Evolutionary conservation across 2,888 invertebrate genomes (phyloP), one percentile per base, ranked within the genome.

Genomic region (Chrysotoxum bicinctum): DNA sequence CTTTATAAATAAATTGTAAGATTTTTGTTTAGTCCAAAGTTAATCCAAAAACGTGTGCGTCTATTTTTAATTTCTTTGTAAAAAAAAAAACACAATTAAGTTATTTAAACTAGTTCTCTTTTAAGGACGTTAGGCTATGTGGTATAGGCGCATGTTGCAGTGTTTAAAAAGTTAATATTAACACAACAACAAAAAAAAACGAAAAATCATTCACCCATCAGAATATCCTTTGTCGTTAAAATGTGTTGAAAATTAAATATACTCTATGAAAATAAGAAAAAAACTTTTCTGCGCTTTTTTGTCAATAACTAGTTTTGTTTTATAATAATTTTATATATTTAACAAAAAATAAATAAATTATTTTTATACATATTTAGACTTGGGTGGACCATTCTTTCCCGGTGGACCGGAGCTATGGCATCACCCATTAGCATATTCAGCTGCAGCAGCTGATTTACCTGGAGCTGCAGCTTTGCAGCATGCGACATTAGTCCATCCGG

Each of bases 371-470:
- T 16, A 86, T 88, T 93, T 95, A 97, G 98, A 98, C 94, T 94
- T 98, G 94, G 97, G 97, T 91, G 96, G 97, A 90, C 98, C 98
- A 90, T 98, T 98, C 95, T 98, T 98, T 95, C 97, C 98, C 89
- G 96, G 96, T 84, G 97, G 96, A 89, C 97, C 97, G 84, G 98
- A 98, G 93, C 94, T 98, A 92, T 98, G 98, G 98, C 96, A 96
- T 91, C 97, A 97, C 93, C 97, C 96, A 92, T 93, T 97, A 93
- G 95, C 97, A 87, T 95, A 95, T 91, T 95, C 95, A 89, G 94
- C 94, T 85, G 95, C 96, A 70, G 94, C 94, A 52, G 96, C 96
- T 88, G 97, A 98, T 92, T 94, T 98, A 92, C 97, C 96, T 87
- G 95, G 95, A 88, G 94, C 95, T 81, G 94, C 96, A 89, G 94